Conservation (phyloP, 2,797 vertebrate genomes). For the Cyclura pinguis region DNA sequence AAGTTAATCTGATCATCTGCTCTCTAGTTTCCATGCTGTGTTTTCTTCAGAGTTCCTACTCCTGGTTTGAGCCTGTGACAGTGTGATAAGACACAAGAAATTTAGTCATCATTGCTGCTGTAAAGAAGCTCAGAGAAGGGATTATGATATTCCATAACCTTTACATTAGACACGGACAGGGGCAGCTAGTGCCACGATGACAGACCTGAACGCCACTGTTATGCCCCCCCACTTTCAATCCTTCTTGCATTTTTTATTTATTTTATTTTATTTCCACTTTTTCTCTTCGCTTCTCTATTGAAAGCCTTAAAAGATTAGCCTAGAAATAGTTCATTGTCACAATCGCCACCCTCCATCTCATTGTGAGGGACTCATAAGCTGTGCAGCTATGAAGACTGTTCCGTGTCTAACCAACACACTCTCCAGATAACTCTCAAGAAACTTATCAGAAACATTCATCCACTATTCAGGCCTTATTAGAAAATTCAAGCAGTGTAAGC, state of each 20-base stretch:
- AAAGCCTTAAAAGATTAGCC: constrained; percentile 88
- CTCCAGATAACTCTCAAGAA: constrained; percentile 37
- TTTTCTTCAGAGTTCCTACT: constrained; percentile 91
- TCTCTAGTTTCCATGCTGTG: constrained; percentile 95
- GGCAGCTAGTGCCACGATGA: constrained; percentile 83
- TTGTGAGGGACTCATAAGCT: constrained; percentile 44
- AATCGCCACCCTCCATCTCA: constrained; percentile 67
- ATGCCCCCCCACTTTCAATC: constrained; percentile 63
- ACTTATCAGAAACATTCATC: constrained; percentile 36
- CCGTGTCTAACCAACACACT: constrained; percentile 6
- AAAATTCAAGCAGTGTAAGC: constrained; percentile 50
- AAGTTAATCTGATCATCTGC: constrained; percentile 95
- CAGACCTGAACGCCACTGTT: constrained; percentile 82
- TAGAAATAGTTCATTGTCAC: constrained; percentile 77
- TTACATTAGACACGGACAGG: constrained; percentile 95
- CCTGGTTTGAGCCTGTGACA: constrained; percentile 95
- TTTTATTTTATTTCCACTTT: constrained; percentile 70
- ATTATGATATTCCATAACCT: constrained; percentile 97
- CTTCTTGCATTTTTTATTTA: constrained; percentile 31
- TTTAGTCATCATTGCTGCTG: constrained; percentile 95
- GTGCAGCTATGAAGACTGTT: constrained; percentile 30
- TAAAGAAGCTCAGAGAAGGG: constrained; percentile 91
- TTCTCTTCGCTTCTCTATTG: constrained; percentile 69
- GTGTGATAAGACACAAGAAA: constrained; percentile 99
- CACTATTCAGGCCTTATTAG: constrained; percentile 55